Base-by-base conservation (phyloP, 2,888 invertebrate species). In the Drosophila seclusa region DNA sequence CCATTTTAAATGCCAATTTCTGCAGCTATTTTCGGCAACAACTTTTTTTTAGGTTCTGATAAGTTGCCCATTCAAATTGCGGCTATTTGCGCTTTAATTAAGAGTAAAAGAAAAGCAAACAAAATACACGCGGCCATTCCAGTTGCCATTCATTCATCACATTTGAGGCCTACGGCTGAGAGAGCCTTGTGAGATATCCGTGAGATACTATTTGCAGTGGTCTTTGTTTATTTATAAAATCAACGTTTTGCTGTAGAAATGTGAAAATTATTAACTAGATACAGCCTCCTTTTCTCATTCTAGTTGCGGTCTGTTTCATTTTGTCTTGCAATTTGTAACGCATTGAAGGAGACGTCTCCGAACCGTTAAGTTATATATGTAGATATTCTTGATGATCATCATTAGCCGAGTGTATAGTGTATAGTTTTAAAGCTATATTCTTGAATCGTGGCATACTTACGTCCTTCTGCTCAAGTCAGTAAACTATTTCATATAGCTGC, bases 111-210 rank as follows among this genome's bases (percentile, higher is more conserved):
- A 67, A 58, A 24, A 0, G 11, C 11, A 27, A 36, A 38, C 2
- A 11, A 24, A 24, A 36, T 5, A 66, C 57, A 74, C 24, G 45
- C 49, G 4, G 29, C 34, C 6, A 40, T 88, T 83, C 89, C 84
- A 84, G 90, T 89, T 84, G 84, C 89, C 84, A 70, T 89, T 83
- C 90, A 90, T 88, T 83, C 90, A 90, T 84, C 90, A 77, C 48
- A 69, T 54, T 45, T 40, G 36, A 42, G 53, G 42, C 2, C n/a
- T 34, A 21, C 16, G 53, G 32, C 11, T 24, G 24, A 13, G 50
- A 45, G 54, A 55, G 57, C 49, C 76, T 61, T 65, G 82, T n/a
- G 54, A 62, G 50, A 66, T 59, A 83, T 68, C 83, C 70, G 65
- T 86, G 64, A 86, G 83, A 88, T 74, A 72, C 75, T 80, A 79